phyloP scores from a whole-genome alignment of 2,113 vertebrate species.

The Neotoma lepida region DNA sequence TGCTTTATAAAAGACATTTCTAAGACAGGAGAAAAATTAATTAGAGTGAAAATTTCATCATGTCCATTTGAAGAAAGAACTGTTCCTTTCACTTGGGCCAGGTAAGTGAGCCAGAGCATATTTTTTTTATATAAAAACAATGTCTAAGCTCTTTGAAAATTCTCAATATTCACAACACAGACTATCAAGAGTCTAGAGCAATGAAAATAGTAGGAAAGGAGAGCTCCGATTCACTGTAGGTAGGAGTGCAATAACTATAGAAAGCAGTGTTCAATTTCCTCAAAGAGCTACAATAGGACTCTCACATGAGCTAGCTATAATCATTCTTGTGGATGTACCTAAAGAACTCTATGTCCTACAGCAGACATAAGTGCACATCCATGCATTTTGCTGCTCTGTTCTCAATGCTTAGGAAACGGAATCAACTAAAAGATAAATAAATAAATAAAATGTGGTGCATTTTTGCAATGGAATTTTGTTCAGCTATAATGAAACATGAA shows the following conservation, averaged over 20 bases:
- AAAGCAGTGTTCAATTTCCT: not conserved
- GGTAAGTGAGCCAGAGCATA: not conserved
- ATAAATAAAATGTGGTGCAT: not conserved
- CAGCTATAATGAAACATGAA: not conserved
- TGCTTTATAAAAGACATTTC: not conserved
- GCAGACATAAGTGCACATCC: not conserved
- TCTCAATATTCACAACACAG: not conserved
- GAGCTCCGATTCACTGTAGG: rapidly evolving
- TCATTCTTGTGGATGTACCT: not conserved
- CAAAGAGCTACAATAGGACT: not conserved
- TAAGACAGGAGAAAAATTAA: not conserved
- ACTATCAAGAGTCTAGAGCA: not conserved
- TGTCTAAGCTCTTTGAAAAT: not conserved
- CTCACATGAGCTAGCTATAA: not conserved
- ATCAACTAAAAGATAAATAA: not conserved
- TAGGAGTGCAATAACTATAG: not conserved
- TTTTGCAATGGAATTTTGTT: not conserved
- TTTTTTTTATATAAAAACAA: not conserved
- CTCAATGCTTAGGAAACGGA: not conserved
- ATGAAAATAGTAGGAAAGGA: too few relatives aligned
- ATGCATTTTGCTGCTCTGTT: not conserved
- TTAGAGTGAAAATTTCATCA: not conserved
- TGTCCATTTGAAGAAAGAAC: too few relatives aligned
- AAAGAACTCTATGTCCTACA: not conserved
- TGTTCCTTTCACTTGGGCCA: not conserved